Base-by-base conservation (phyloP, 37 sponge, comb jelly and placozoan genomes). In the Dysidea cf. avara region DNA sequence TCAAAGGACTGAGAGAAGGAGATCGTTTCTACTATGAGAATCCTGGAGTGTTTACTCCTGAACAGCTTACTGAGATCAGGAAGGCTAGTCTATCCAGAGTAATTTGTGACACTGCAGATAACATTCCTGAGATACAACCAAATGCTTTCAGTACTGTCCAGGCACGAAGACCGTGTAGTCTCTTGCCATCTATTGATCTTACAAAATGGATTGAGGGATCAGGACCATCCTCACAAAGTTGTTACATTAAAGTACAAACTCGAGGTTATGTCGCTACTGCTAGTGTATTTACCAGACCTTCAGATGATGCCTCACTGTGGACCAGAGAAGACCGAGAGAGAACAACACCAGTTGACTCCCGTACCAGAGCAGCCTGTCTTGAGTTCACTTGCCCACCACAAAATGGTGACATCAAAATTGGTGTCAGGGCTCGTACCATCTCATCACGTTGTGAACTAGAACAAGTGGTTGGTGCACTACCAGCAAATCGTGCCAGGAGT, bases 11-110 rank as follows among this genome's bases (percentile, higher is more conserved):
- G 24, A 38, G 90, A 38, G 81, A 84, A 70, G 97, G 97, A 17
- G 97, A 97, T 64, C 55, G 94, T 28, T 93, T 93, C 75, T 97
- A 49, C 65, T 93, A 87, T 61, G 64, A 56, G 32, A 77, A 85
- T 31, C 66, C 67, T 22, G 71, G 81, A 17, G 84, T 82, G 7
- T 93, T 93, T 78, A 87, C 88, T 28, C 16, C 39, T 20, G 71
- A 7, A 11, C 94, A 97, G 53, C 60, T 77, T 7, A 7, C 18
- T 11, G 67, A 80, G 35, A 83, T 93, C 17, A 21, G 20, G 24
- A 64, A 40, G 39, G 59, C 63, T 12, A 54, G 83, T 6, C 55
- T 97, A 6, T 80, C 91, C 21, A 56, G 60, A 31, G 83, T 97
- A 25, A 72, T 92, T 29, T 97, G 97, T 74, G 88, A 90, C 71